phyloP scores from a whole-genome alignment of 2,888 invertebrate species.

The Thymelicus acteon region DNA sequence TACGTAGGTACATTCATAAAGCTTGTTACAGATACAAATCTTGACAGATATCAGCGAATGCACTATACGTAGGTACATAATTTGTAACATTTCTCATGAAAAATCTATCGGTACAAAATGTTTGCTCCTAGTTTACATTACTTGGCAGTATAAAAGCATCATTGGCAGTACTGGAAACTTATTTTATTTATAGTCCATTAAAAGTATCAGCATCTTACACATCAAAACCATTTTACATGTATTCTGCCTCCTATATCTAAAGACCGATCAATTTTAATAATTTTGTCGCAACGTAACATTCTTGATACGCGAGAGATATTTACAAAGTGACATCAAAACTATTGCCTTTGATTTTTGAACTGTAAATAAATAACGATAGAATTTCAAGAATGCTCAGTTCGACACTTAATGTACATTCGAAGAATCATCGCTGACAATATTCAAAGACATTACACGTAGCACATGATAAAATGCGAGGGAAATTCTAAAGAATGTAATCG shows the following conservation, averaged over 20 bases:
- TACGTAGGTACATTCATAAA: slow-evolving; percentile 73
- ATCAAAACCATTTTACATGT: slow-evolving; percentile 23
- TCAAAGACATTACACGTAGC: slow-evolving; percentile 46
- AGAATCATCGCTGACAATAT: slow-evolving; percentile 41
- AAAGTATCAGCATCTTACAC: slow-evolving; percentile 14
- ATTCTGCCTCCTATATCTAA: slow-evolving; percentile 21
- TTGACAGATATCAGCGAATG: slow-evolving; percentile 37
- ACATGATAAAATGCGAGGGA: slow-evolving; percentile 65
- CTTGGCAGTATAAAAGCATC: slow-evolving; percentile 35
- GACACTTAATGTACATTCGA: slow-evolving; percentile 9
- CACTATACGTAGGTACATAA: slow-evolving; percentile 15
- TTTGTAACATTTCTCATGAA: slow-evolving; percentile 12
- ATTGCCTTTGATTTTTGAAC: background rate
- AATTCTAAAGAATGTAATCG: slow-evolving; percentile 65
- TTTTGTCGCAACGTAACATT: slow-evolving; percentile 16
- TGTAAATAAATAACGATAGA: slow-evolving; percentile 24
- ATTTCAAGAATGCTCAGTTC: slow-evolving; percentile 17
- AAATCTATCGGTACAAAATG: slow-evolving; percentile 25
- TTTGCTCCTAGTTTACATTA: slow-evolving; percentile 1
- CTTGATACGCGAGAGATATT: slow-evolving; percentile 24
- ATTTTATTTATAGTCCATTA: slow-evolving; percentile 28
- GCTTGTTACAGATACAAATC: slow-evolving; percentile 56
- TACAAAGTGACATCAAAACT: slow-evolving; percentile 30
- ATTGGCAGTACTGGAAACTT: slow-evolving; percentile 36
- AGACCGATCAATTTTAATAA: slow-evolving; percentile 12